Percentiles rank a stretch among this genome's conserved stretches.
These are phyloP conservation scores for Actenoides hombroni DNA, from an alignment of 2,113 vertebrate species.

Conservation along the genomic window DNA sequence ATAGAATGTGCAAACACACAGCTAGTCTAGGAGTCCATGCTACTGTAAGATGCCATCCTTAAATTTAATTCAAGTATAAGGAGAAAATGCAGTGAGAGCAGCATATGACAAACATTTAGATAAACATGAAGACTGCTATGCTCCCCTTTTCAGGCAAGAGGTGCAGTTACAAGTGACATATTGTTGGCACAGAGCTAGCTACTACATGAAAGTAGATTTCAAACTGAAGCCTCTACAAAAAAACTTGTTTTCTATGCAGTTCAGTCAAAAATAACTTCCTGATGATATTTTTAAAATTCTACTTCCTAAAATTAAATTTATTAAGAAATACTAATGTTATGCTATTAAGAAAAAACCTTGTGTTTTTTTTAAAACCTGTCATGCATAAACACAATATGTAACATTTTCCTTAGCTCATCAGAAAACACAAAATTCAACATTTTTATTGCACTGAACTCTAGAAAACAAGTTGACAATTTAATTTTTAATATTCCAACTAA, in stretches of 20 bases:
- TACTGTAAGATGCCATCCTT: neutral
- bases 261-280: neutral
- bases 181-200: neutral
- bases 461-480: neutral
- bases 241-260: neutral
- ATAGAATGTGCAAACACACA: fast-evolving
- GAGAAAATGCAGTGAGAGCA: neutral
- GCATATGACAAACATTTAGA: neutral
- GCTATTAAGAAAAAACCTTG: neutral
- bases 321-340: neutral
- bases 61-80: neutral
- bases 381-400: neutral
- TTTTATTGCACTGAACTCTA: neutral
- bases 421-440: neutral
- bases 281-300: neutral
- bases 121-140: neutral
- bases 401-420: neutral
- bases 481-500: neutral
- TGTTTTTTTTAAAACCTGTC: neutral
- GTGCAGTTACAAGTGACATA: neutral
- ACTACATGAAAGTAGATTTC: neutral
- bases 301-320: neutral
- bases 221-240: neutral
- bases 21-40: neutral
- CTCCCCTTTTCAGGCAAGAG: neutral